Percentiles rank a stretch among this genome's conserved stretches.
Evolutionary conservation across 2,113 vertebrate genomes (phyloP).

Genomic region (Chloroceryle aenea): DNA sequence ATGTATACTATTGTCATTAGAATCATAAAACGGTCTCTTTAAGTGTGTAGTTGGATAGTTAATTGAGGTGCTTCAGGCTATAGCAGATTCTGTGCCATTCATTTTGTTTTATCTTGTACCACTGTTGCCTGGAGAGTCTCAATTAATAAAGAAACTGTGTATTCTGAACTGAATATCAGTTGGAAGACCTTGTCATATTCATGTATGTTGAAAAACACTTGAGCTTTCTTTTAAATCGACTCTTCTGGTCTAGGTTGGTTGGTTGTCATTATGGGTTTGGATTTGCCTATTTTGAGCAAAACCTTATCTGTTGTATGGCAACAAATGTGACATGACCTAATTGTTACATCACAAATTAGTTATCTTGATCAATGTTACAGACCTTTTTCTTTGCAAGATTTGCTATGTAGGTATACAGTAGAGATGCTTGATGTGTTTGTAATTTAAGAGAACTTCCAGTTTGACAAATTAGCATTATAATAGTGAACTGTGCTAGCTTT

Average conservation of each 20-base stretch:
- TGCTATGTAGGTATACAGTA: background rate
- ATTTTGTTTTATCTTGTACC: conserved; percentile 64
- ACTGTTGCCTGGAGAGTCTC: conserved; percentile 50
- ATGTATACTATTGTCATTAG: conserved; percentile 60
- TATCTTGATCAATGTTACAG: background rate
- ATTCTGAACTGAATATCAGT: conserved; percentile 36
- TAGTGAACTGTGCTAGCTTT: background rate
- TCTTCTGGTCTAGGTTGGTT: background rate
- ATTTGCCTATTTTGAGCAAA: background rate
- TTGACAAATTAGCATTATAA: background rate
- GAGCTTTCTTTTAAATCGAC: background rate
- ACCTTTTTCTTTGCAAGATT: background rate
- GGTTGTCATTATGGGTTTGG: background rate
- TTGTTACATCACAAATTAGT: background rate
- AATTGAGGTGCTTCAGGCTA: conserved; percentile 70
- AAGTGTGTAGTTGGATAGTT: conserved; percentile 57
- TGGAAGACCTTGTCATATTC: conserved; percentile 41
- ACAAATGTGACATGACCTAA: background rate
- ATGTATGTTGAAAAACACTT: background rate
- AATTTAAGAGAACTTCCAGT: background rate
- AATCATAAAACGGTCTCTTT: conserved; percentile 65
- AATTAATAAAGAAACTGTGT: conserved; percentile 63
- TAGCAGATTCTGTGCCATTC: conserved; percentile 32
- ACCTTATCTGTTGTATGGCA: fast-evolving
- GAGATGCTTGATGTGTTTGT: background rate